Conservation (phyloP, 92 coral and sea anemone species). For the Actinostola sp. region DNA sequence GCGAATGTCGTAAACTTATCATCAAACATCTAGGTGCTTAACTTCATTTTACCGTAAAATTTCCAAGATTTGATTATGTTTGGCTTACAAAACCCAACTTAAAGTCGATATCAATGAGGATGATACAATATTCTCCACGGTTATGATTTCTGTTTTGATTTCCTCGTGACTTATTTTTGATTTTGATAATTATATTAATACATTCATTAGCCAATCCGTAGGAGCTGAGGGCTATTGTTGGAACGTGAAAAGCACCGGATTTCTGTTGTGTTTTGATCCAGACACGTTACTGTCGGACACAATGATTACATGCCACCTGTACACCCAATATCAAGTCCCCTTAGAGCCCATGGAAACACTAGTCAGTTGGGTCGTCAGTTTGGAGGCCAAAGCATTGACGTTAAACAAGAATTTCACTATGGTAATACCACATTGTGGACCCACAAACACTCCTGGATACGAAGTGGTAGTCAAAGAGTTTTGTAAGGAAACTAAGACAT, state of each 20-base stretch:
- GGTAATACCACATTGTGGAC: conserved; percentile 18
- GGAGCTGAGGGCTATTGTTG: not conserved
- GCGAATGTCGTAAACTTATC: no score
- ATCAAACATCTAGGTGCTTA: no score
- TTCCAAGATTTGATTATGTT: no score
- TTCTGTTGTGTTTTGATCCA: conserved; percentile 1
- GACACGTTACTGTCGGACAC: conserved; percentile 1
- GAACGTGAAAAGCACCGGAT: conserved; percentile 15
- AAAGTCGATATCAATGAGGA: not conserved
- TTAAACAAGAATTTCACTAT: conserved; percentile 7
- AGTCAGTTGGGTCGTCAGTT: conserved; percentile 21
- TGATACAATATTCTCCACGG: no score
- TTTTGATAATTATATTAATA: not conserved
- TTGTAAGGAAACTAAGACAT: not conserved
- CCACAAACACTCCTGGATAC: not conserved
- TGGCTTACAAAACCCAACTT: no score
- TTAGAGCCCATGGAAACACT: conserved; percentile 12
- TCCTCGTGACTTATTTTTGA: not conserved
- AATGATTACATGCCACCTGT: not conserved
- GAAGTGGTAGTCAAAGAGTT: conserved; percentile 19
- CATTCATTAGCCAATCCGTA: not conserved
- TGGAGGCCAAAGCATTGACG: not conserved
- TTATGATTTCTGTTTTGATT: not conserved
- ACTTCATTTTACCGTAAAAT: no score
- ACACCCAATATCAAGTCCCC: not conserved